Conservation (phyloP, 1,140 invertebrate species). For the Phocides pigmalion region DNA sequence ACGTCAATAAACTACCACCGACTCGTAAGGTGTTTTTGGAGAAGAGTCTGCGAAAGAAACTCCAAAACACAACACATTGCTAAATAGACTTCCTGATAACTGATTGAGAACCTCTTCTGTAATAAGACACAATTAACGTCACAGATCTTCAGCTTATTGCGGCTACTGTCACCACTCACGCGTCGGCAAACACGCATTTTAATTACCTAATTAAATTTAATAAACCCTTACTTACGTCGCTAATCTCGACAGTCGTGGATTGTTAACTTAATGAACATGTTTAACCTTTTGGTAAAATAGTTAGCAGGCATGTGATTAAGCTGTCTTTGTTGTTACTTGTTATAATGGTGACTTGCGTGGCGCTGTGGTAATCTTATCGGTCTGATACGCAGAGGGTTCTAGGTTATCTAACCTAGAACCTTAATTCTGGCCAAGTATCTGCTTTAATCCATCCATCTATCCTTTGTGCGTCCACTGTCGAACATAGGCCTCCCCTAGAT, state of each 20-base stretch:
- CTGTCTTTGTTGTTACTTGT: constrained; percentile 39
- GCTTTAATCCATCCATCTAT: too few relatives aligned
- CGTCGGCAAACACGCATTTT: constrained; percentile 19
- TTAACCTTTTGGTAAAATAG: constrained; percentile 44
- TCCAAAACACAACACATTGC: too few relatives aligned
- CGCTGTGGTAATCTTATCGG: constrained; percentile 36
- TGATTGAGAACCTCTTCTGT: too few relatives aligned
- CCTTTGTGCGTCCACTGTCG: too few relatives aligned
- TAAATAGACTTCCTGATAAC: neutral
- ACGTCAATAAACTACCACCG: too few relatives aligned
- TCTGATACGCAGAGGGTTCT: constrained; percentile 18
- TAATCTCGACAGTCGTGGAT: constrained; percentile 30
- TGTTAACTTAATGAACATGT: constrained; percentile 34
- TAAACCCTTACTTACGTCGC: constrained; percentile 17
- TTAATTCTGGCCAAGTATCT: too few relatives aligned
- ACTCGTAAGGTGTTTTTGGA: too few relatives aligned
- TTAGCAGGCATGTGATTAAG: constrained; percentile 38
- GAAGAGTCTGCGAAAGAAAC: too few relatives aligned
- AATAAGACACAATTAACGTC: neutral
- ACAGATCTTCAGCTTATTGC: constrained; percentile 7
- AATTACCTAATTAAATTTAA: constrained; percentile 30
- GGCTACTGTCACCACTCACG: neutral
- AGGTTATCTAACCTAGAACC: too few relatives aligned
- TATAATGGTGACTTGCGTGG: too few relatives aligned
- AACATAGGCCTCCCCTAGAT: too few relatives aligned